phyloP scores from a whole-genome alignment of 1,140 invertebrate genomes.

The Diuraphis noxia region DNA sequence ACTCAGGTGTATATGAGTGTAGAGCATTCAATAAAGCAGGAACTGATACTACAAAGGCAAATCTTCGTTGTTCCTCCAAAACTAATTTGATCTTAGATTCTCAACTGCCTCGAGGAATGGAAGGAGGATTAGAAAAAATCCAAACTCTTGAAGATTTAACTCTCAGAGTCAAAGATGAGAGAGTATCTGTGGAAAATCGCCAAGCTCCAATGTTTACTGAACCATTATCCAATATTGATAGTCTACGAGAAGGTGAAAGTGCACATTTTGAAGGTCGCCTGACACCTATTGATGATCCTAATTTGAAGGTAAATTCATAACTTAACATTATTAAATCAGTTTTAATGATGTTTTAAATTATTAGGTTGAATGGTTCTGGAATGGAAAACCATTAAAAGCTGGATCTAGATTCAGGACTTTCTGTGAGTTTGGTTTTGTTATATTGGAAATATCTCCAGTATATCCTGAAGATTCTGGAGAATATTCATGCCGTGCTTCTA shows the following conservation, averaged over 20 bases:
- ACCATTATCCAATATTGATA: slow-evolving; percentile 83
- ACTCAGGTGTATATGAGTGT: slow-evolving; percentile 91
- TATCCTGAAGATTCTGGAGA: slow-evolving; percentile 93
- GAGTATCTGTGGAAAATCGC: slow-evolving; percentile 70
- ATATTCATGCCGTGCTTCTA: slow-evolving; percentile 87
- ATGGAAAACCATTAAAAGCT: slow-evolving; percentile 85
- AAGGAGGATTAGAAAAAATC: slow-evolving; percentile 88
- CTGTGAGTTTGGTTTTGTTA: slow-evolving; percentile 94
- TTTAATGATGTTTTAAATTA: slow-evolving; percentile 16
- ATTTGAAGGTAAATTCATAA: slow-evolving; percentile 72
- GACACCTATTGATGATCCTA: slow-evolving; percentile 90
- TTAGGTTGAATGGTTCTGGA: slow-evolving; percentile 92
- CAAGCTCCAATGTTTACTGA: slow-evolving; percentile 89
- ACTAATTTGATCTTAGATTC: slow-evolving; percentile 91
- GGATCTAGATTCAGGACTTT: slow-evolving; percentile 90
- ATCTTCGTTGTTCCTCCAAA: slow-evolving; percentile 84
- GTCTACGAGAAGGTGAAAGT: slow-evolving; percentile 85
- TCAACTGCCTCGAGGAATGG: slow-evolving; percentile 91
- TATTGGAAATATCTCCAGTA: slow-evolving; percentile 91
- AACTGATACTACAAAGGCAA: slow-evolving; percentile 83
- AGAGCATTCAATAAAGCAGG: slow-evolving; percentile 89
- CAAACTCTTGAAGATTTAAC: slow-evolving; percentile 88
- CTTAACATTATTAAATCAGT: not conserved
- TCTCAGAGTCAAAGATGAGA: slow-evolving; percentile 72
- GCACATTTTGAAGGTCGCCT: slow-evolving; percentile 93